These are phyloP conservation scores for Caenorhabditis angaria DNA, from an alignment of 2,888 invertebrate genomes.

Conservation along the genomic window DNA sequence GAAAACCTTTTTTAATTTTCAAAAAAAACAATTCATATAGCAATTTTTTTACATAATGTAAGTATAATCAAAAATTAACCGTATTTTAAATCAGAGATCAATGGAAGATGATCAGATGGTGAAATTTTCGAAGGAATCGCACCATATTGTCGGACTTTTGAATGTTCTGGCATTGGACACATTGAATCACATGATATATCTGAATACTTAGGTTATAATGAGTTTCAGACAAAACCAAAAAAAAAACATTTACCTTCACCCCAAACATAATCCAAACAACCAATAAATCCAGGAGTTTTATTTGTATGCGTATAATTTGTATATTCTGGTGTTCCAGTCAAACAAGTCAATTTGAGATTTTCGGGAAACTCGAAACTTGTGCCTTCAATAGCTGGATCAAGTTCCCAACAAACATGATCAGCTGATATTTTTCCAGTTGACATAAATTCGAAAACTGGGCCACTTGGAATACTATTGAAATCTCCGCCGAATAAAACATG, in stretches of 20 bases:
- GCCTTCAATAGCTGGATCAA: slow-evolving; percentile 76
- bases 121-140: not conserved
- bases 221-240: not conserved
- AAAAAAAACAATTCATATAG: too few relatives aligned
- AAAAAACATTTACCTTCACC: slow-evolving; percentile 15
- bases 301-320: slow-evolving; percentile 45
- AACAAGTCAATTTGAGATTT: slow-evolving; percentile 6
- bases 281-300: slow-evolving; percentile 34
- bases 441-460: slow-evolving; percentile 79
- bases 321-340: slow-evolving; percentile 37
- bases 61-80: too few relatives aligned
- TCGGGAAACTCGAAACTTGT: not conserved
- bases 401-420: slow-evolving; percentile 82
- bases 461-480: slow-evolving; percentile 87
- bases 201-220: not conserved
- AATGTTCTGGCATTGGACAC: not conserved
- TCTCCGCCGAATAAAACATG: slow-evolving; percentile 86
- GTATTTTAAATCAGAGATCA: slow-evolving; percentile 1
- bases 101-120: not conserved
- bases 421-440: slow-evolving; percentile 79
- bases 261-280: slow-evolving; percentile 54
- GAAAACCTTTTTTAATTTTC: too few relatives aligned
- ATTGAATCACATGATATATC: not conserved
- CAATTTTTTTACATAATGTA: too few relatives aligned
- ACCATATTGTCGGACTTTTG: not conserved